Evolutionary conservation across 2,797 vertebrate species (phyloP), one percentile per base, ranked within the genome.

Genomic region (Schizopygopsis malacanthus): DNA sequence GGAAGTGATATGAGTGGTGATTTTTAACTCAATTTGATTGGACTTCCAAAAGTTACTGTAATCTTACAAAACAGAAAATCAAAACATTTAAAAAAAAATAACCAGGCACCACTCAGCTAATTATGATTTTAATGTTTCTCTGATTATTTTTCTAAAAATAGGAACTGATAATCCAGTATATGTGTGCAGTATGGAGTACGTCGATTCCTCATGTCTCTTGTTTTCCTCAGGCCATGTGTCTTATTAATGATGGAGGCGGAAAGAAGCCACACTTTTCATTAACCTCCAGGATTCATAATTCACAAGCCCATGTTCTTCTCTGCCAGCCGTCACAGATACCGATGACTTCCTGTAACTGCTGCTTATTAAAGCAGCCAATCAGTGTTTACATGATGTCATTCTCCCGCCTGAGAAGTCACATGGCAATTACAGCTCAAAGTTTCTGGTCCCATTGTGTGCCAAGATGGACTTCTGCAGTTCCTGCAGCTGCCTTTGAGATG

Each of bases 271-370:
- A 85, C 82, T 86, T 90, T 89, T 89, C 85, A 89, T 88, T 89
- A 90, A 89, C 88, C 89, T 89, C 78, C 87, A 81, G 81, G 83
- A 87, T 90, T 90, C 83, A 90, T 89, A 80, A 89, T 85, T 86
- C 88, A 88, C 52, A 72, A 59, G 70, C 65, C 71, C 43, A 73
- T 81, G 85, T 81, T 85, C 70, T 72, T 83, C 79, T 59, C 82
- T 83, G 82, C 61, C 82, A 80, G 79, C 79, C 79, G 52, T 77
- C 73, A 39, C 22, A 65, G 75, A 88, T 73, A 79, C 70, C n/a
- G 45, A 81, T 78, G 69, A 67, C 75, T 79, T 79, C 39, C 76
- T 79, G 76, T 18, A 43, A 61, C 7, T 11, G 20, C 6, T 59
- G 37, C 54, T 78, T 41, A 39, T 41, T 59, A 78, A 43, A 78